A percentile compares a stretch with the other conserved stretches of the same genome.
phyloP scores from a whole-genome alignment of 2,797 vertebrate species.

The Sebastes matsubarae region DNA sequence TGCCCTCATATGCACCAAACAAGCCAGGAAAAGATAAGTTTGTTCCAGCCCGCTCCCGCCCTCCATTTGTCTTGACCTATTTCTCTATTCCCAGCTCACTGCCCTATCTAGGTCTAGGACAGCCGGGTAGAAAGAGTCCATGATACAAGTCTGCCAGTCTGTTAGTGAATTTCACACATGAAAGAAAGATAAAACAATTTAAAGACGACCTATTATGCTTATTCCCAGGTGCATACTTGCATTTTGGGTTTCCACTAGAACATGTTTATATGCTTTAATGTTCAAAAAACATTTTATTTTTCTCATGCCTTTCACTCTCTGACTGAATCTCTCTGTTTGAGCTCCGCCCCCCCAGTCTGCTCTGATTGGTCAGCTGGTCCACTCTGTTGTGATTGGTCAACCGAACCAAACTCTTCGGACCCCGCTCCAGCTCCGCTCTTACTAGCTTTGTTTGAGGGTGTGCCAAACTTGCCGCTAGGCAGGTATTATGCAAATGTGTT shows the following conservation, averaged over 20 bases:
- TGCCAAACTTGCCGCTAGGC: too few relatives aligned
- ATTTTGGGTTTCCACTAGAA: too few relatives aligned
- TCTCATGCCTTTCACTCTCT: too few relatives aligned
- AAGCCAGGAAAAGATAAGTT: conserved; percentile 29
- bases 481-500: too few relatives aligned
- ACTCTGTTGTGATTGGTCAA: too few relatives aligned
- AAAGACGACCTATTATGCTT: neutral
- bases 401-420: too few relatives aligned
- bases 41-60: conserved; percentile 42
- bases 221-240: neutral
- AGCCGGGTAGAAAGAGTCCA: conserved; percentile 37
- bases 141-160: neutral
- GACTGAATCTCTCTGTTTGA: accelerated
- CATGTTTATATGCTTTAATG: too few relatives aligned
- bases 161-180: neutral
- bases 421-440: too few relatives aligned
- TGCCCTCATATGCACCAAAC: conserved; percentile 19
- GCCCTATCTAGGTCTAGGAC: conserved; percentile 72
- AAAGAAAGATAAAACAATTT: neutral
- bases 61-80: conserved; percentile 72
- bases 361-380: too few relatives aligned
- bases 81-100: conserved; percentile 70
- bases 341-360: too few relatives aligned
- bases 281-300: too few relatives aligned
- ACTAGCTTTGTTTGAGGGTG: too few relatives aligned